These are phyloP conservation scores for Drosophila micromelanica DNA, from an alignment of 1,140 invertebrate genomes.

Conservation along the genomic window DNA sequence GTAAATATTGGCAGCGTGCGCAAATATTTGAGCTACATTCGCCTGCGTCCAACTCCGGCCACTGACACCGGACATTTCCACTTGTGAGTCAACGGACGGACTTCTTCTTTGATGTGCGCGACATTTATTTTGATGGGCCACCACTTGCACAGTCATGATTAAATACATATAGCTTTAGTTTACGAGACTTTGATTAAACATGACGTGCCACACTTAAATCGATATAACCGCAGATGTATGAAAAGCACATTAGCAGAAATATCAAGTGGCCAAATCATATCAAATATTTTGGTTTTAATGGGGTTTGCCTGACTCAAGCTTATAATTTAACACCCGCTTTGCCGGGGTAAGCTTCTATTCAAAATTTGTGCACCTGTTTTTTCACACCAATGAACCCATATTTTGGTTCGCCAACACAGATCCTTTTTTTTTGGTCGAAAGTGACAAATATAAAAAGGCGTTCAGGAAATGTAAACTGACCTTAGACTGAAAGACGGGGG, in stretches of 20 bases:
- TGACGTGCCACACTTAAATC: no score
- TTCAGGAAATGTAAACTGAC: background rate
- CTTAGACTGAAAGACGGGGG: slow-evolving; percentile 32
- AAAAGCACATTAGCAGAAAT: no score
- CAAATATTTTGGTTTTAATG: no score
- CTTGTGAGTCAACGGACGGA: slow-evolving; percentile 46
- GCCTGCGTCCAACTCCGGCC: slow-evolving; percentile 36
- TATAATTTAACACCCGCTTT: no score
- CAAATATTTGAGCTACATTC: slow-evolving; percentile 72
- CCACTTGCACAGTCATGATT: background rate
- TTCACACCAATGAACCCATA: no score
- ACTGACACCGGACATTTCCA: slow-evolving; percentile 47
- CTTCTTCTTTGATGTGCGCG: slow-evolving; percentile 11
- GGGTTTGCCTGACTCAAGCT: no score
- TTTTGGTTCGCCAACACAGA: slow-evolving; percentile 38
- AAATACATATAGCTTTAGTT: background rate
- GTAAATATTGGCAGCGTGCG: slow-evolving; percentile 67
- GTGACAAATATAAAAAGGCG: slow-evolving; percentile 12
- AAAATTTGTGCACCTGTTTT: no score
- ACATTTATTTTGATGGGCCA: background rate
- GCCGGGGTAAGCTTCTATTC: no score
- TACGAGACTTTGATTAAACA: no score
- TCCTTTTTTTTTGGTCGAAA: slow-evolving; percentile 14
- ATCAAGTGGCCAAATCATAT: no score
- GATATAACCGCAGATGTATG: no score